These are phyloP conservation scores for Poeciliopsis occidentalis DNA, from an alignment of 2,113 vertebrate species.

Conservation along the genomic window DNA sequence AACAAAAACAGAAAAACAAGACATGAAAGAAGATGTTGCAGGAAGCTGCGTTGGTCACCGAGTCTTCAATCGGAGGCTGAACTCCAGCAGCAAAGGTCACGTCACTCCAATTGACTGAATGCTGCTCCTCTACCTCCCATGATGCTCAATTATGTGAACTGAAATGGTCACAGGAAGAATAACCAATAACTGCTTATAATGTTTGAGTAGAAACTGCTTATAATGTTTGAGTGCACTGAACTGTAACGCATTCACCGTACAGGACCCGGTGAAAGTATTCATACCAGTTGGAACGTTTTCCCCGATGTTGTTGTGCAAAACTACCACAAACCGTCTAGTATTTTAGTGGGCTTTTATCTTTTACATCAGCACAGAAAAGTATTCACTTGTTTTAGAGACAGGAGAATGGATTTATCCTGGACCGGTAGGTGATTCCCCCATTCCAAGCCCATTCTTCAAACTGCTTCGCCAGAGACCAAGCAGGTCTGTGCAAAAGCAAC, in stretches of 20 bases:
- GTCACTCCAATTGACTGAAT: neutral
- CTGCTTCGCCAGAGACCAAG: too few relatives aligned
- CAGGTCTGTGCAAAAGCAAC: too few relatives aligned
- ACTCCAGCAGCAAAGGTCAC: neutral
- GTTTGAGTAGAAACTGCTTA: neutral
- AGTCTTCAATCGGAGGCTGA: neutral
- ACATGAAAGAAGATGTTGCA: neutral
- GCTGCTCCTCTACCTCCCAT: too few relatives aligned
- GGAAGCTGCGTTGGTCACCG: neutral
- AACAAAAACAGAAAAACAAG: neutral
- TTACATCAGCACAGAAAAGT: too few relatives aligned
- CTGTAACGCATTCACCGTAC: neutral
- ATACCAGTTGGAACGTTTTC: neutral
- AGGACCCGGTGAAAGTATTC: neutral
- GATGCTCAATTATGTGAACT: neutral
- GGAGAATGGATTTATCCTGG: too few relatives aligned
- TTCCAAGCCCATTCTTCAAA: too few relatives aligned
- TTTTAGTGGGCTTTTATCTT: neutral
- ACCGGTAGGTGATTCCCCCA: too few relatives aligned
- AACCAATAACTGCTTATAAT: neutral
- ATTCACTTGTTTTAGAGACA: too few relatives aligned
- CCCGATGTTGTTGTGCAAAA: neutral
- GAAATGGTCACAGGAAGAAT: neutral
- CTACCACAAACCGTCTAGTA: neutral
- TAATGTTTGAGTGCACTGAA: neutral